phyloP scores from a whole-genome alignment of 37 sponge, comb jelly and placozoan genomes.

The Axinella damicornis region DNA sequence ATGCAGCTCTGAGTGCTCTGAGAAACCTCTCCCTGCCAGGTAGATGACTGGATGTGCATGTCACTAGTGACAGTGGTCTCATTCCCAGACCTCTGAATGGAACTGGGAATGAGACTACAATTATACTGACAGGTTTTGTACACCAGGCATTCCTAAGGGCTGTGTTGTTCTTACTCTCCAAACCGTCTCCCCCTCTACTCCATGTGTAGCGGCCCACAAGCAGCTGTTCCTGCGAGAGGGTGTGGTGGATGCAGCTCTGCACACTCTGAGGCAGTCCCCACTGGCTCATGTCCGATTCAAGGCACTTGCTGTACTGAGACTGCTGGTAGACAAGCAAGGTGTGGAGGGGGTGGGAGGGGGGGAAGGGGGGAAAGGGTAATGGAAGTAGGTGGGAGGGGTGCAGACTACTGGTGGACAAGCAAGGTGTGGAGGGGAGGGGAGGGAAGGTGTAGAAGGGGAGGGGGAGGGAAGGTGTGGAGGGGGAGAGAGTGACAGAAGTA shows the following conservation, averaged over 20 bases:
- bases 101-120: too few species aligned
- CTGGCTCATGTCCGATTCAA: conserved; percentile 65
- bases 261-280: conserved; percentile 23
- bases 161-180: neutral
- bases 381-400: too few species aligned
- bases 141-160: too few species aligned
- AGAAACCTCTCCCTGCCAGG: conserved; percentile 66
- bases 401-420: too few species aligned
- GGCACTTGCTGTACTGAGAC: conserved; percentile 59
- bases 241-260: conserved; percentile 64
- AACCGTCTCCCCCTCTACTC: neutral
- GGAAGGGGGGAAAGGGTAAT: too few species aligned
- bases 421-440: too few species aligned
- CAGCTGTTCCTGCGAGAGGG: conserved; percentile 38
- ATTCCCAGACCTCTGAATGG: too few species aligned
- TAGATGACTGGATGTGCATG: neutral
- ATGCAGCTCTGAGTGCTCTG: conserved; percentile 59
- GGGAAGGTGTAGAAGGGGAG: too few species aligned
- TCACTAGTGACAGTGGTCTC: too few species aligned
- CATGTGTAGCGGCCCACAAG: conserved; percentile 24
- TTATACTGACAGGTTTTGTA: too few species aligned
- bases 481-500: neutral
- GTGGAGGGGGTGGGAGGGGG: too few species aligned
- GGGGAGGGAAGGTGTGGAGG: too few species aligned
- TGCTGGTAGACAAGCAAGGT: conserved; percentile 70